Evolutionary conservation across 2,888 invertebrate species (phyloP).

Genomic region (Lottia gigantea): DNA sequence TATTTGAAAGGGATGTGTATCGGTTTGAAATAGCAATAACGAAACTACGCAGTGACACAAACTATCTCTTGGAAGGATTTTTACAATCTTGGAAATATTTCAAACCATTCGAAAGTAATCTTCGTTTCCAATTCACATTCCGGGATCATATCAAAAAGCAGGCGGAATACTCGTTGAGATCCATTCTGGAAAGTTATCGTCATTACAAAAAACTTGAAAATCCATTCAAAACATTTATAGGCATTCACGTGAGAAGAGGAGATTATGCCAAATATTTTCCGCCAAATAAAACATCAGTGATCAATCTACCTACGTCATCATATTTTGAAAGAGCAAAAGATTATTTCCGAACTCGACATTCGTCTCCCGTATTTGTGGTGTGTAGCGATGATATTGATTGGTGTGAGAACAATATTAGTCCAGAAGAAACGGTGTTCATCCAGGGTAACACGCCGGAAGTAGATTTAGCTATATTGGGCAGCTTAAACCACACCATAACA

Average conservation of each 20-base stretch:
- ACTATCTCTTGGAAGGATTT: constrained; percentile 3
- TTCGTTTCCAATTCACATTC: not conserved
- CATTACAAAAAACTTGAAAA: not conserved
- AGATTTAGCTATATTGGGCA: not conserved
- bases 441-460: not conserved
- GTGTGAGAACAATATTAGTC: not conserved
- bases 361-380: not conserved
- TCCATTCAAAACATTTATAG: not conserved
- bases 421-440: not conserved
- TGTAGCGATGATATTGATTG: constrained; percentile 6
- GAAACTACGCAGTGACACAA: not conserved
- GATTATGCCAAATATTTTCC: constrained; percentile 1
- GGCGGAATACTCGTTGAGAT: not conserved
- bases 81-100: not conserved
- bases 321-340: not conserved
- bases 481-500: constrained; percentile 3
- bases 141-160: not conserved
- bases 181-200: not conserved
- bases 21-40: not conserved
- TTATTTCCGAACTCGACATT: not conserved
- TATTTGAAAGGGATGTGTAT: not conserved
- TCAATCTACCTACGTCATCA: not conserved
- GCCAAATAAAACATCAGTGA: not conserved
- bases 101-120: not conserved
- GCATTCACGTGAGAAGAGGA: not conserved